Evolutionary conservation across 2,888 invertebrate genomes (phyloP), one percentile per base, ranked within the genome.

Genomic region (Poecilobothrus nobilitatus): DNA sequence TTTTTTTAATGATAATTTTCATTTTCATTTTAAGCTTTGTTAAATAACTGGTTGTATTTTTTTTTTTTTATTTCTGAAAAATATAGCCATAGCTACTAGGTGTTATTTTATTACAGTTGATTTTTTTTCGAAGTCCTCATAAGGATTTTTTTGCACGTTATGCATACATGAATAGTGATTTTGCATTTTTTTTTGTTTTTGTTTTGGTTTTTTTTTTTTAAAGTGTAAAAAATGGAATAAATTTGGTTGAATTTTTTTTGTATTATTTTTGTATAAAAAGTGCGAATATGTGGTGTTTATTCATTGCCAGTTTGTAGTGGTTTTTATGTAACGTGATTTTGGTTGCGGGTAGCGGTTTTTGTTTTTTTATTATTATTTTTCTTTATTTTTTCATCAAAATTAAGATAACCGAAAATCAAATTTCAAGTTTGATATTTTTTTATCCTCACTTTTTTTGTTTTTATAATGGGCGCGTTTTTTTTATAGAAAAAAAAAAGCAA

Each of bases 281-380:
- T 62, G 53, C 62, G 41, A 65, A 63, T 66, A 63, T 33, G 65
- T 70, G 62, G 63, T 68, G 63, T 41, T 68, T 67, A 67, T 70
- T 70, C 68, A 68, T 72, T 71, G 69, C 70, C 70, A 68, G 71
- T 70, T 71, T 71, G 71, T 71, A 71, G 71, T 67, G 71, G 71
- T 73, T 73, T 69, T 70, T 68, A 66, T 70, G 71, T 71, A 53
- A 53, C 53, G 53, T 53, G 53, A 53, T 53, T 53, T 53, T 53
- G 53, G 53, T 53, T 53, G 53, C 53, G 53, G 53, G 53, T 53
- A 53, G 53, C 7, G 53, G 53, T 53, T 53, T 53, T 53, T 53
- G 1, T 53, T 53, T 53, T 41, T 41, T 41, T 37, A 10, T 37
- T 37, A 10, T 34, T 34, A 34, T 34, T 34, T 34, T 7, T 34